Base-by-base conservation (phyloP, 35 echinoderm and acorn worm genomes). In the Apostichopus parvimensis region DNA sequence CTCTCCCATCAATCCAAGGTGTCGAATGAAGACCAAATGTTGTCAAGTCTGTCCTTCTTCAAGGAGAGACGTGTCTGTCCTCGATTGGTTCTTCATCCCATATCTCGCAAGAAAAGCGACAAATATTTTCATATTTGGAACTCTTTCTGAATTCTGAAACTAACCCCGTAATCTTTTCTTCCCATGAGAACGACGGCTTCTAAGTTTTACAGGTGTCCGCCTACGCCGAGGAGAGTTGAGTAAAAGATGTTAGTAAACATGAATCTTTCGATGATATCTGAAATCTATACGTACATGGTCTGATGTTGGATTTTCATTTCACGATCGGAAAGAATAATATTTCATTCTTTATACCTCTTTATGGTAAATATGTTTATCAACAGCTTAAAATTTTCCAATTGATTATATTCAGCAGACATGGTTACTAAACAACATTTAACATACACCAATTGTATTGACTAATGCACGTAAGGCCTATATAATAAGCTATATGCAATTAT, bases 91-190 rank as follows among this genome's bases (percentile, higher is more conserved):
- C 78, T 80, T 25, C 78, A 13, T 80, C 78, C 78, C 22, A 11
- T 23, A 80, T 45, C 28, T 80, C 78, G 25, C 78, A 52, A 45
- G 18, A 80, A 45, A 28, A 9, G 23, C 5, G 78, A 80, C 78
- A 80, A 80, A 80, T 80, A 80, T 80, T 80, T 80, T 80, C 78
- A 80, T 80, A 80, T 80, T 80, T 28, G 78, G 78, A 80, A 80
- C 78, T 45, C 8, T 53, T 80, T 80, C 8, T 25, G 78, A 55
- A 45, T 45, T 45, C 34, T 53, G 53, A 45, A 45, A 45, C 34
- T 45, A 80, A 52, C 22, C 18, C 23, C 18, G 8, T 80, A 52
- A 25, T 45, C 78, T 45, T 80, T 80, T 52, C 78, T 80, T 52
- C 78, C 25, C 78, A 80, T 80, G 78, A 80, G 78, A 80, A 11